Percentiles rank a stretch among this genome's conserved stretches.
Conservation (phyloP, 2,113 vertebrate genomes). For the Bettongia penicillata region DNA sequence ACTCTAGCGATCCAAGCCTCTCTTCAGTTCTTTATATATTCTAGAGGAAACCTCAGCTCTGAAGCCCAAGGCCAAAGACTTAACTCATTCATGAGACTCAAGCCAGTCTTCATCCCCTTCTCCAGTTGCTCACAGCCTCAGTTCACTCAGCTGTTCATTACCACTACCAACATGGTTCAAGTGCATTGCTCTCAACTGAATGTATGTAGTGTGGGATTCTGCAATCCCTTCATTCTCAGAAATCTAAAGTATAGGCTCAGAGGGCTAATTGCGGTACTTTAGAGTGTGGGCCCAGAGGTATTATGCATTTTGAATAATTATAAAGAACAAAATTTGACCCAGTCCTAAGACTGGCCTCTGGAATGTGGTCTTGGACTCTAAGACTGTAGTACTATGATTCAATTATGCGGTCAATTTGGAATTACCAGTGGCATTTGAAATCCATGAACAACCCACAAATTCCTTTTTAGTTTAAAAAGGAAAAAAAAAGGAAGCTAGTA, state of each 20-base stretch:
- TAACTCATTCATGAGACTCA: neutral
- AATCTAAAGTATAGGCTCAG: constrained; percentile 24
- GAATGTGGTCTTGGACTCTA: constrained; percentile 2
- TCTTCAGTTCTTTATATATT: neutral
- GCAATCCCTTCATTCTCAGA: constrained; percentile 2
- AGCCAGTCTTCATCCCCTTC: neutral
- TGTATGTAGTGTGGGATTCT: neutral
- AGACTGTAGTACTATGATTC: constrained; percentile 30
- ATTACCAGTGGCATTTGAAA: constrained; percentile 26
- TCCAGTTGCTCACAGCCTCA: neutral
- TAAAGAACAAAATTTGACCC: neutral
- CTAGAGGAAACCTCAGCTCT: constrained; percentile 33
- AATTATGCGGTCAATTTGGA: constrained; percentile 32
- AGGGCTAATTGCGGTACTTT: neutral
- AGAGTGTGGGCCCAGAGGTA: neutral
- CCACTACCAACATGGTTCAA: constrained; percentile 40
- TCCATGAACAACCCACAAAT: neutral
- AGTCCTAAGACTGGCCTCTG: constrained; percentile 23
- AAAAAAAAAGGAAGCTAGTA: neutral
- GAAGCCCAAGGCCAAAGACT: constrained; percentile 45
- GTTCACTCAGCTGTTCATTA: constrained; percentile 33
- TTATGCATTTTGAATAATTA: constrained; percentile 28
- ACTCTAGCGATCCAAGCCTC: neutral
- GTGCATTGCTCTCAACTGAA: constrained; percentile 3
- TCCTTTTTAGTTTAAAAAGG: constrained; percentile 37